Evolutionary conservation across 2,113 vertebrate genomes (phyloP).

Genomic region (Nothocercus nigrocapillus): DNA sequence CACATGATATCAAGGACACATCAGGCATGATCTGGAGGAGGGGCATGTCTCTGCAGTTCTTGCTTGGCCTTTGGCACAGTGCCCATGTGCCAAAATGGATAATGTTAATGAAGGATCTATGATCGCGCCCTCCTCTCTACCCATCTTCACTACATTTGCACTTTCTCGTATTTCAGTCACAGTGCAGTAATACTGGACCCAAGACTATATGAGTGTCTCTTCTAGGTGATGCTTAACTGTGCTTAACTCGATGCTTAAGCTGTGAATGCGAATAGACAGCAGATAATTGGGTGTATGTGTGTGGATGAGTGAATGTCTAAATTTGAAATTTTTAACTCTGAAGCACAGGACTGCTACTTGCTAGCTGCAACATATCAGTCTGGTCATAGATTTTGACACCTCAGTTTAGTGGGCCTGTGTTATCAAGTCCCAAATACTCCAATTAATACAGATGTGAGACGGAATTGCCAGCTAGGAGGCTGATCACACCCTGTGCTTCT

Average conservation of each 20-base stretch:
- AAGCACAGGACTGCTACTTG: not conserved
- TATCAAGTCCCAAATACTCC: not conserved
- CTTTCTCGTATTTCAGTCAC: not conserved
- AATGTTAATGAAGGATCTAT: not conserved
- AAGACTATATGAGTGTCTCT: not conserved
- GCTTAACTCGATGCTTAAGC: not conserved
- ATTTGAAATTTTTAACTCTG: not conserved
- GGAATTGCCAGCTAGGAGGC: not conserved
- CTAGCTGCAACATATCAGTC: not conserved
- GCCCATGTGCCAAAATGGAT: accelerated
- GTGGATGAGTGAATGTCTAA: not conserved
- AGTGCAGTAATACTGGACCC: not conserved
- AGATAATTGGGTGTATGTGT: not conserved
- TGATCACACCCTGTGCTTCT: not conserved
- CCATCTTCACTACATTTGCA: not conserved
- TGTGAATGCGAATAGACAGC: not conserved
- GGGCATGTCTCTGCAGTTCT: not conserved
- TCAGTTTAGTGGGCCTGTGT: no score
- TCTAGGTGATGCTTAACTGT: no score
- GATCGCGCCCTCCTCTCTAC: not conserved
- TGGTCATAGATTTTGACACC: not conserved
- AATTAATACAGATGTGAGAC: not conserved
- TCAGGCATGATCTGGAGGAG: not conserved
- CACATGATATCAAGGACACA: not conserved
- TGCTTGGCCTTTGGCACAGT: not conserved